These are phyloP conservation scores for Sapajus apella DNA, from an alignment of 2,113 vertebrate genomes.

Conservation along the genomic window DNA sequence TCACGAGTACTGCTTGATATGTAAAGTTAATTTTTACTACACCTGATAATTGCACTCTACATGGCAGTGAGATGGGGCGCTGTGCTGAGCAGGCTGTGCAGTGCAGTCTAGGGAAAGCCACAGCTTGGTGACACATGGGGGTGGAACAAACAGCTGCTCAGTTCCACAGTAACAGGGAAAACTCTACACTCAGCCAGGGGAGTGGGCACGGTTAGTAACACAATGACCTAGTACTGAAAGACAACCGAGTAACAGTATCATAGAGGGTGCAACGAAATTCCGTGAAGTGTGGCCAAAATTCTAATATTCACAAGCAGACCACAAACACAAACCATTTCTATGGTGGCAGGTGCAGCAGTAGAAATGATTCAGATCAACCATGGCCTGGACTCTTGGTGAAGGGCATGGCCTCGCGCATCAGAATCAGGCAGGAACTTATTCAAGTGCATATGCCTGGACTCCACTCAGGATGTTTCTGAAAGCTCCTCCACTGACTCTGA, in stretches of 20 bases:
- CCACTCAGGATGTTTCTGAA: neutral
- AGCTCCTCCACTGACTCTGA: neutral
- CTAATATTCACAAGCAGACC: neutral
- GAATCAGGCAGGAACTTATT: neutral
- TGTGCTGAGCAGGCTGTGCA: neutral
- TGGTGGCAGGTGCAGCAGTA: neutral
- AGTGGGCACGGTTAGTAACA: neutral
- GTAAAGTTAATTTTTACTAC: neutral
- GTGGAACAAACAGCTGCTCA: neutral
- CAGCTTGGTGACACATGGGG: neutral
- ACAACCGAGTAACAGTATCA: neutral
- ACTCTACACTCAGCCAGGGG: neutral
- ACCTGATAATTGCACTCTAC: neutral
- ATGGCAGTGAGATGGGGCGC: neutral
- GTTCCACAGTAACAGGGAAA: neutral
- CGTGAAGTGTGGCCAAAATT: fast-evolving
- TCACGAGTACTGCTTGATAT: neutral
- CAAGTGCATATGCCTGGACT: neutral
- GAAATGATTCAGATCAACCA: neutral
- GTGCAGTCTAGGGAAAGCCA: neutral
- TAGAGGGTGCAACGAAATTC: neutral
- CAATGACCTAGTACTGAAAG: neutral
- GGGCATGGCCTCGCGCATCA: fast-evolving
- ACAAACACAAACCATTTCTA: neutral
- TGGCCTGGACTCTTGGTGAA: neutral